Conservation (phyloP, 2,113 vertebrate species). For the Vidua macroura region DNA sequence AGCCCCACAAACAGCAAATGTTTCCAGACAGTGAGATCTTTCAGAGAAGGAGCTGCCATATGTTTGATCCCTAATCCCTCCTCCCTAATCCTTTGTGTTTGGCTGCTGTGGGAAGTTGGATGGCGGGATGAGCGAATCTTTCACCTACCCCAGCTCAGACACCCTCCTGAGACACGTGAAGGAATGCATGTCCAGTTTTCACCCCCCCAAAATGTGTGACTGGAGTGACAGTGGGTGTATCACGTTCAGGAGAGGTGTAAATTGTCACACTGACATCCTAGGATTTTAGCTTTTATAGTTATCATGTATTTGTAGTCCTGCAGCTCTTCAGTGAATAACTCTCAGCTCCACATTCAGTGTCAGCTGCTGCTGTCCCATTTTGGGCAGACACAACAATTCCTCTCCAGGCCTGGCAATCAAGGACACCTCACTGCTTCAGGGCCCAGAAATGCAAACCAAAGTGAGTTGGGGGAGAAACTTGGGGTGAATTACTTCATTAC, state of each 20-base stretch:
- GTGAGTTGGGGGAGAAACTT: not conserved
- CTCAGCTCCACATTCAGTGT: accelerated
- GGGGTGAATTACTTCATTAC: not conserved
- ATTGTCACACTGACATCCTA: not conserved
- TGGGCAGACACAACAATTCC: not conserved
- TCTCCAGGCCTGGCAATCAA: not conserved
- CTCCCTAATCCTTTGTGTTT: not conserved
- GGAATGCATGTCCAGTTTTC: not conserved
- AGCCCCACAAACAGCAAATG: not conserved
- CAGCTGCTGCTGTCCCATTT: not conserved
- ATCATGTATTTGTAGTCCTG: not conserved
- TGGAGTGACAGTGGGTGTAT: not conserved
- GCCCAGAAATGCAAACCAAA: not conserved
- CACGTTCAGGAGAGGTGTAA: too few species aligned
- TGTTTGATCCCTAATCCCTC: constrained; percentile 6
- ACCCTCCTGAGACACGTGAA: not conserved
- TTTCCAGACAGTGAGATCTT: not conserved
- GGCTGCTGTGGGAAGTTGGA: not conserved
- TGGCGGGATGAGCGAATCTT: not conserved
- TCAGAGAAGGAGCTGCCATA: not conserved
- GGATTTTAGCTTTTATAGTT: not conserved
- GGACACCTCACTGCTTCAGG: not conserved
- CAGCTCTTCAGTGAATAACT: accelerated
- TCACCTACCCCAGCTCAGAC: not conserved
- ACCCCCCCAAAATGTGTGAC: not conserved